Evolutionary conservation across 2,797 vertebrate genomes (phyloP).

Genomic region (Anniella stebbinsi): DNA sequence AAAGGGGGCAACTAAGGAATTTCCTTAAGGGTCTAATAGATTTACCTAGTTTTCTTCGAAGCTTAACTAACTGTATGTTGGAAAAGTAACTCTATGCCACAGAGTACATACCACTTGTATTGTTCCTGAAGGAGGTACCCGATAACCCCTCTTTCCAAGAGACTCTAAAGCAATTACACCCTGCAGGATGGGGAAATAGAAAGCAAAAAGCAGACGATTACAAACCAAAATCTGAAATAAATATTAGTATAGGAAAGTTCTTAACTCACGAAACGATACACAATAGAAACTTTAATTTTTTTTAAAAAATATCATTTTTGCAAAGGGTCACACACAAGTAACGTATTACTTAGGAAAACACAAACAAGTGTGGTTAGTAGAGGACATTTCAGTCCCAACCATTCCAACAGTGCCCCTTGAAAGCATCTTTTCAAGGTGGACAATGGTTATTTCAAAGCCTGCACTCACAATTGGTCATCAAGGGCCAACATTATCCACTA

Average conservation of each 20-base stretch:
- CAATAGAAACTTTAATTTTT: background rate
- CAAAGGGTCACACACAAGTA: background rate
- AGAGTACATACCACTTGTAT: conserved; percentile 97
- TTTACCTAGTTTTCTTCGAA: conserved; percentile 69
- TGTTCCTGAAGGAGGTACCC: conserved; percentile 99
- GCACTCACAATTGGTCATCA: background rate
- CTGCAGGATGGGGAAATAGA: conserved; percentile 75
- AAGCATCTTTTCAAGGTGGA: conserved; percentile 27
- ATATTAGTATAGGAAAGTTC: conserved; percentile 48
- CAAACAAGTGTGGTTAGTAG: background rate
- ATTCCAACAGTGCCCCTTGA: background rate
- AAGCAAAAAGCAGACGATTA: conserved; percentile 61
- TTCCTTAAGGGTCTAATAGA: background rate
- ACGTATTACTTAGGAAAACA: background rate
- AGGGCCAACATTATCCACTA: background rate
- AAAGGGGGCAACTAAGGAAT: background rate
- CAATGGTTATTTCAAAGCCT: background rate
- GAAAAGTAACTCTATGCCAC: conserved; percentile 70
- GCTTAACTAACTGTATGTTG: conserved; percentile 71
- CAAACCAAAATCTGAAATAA: conserved; percentile 45
- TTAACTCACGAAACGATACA: conserved; percentile 24
- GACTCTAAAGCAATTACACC: conserved; percentile 98
- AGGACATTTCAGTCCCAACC: background rate
- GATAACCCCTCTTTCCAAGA: conserved; percentile 98
- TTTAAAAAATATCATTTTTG: too few relatives aligned